phyloP scores from a whole-genome alignment of 2,113 vertebrate genomes.

The Rhinogobius similis region DNA sequence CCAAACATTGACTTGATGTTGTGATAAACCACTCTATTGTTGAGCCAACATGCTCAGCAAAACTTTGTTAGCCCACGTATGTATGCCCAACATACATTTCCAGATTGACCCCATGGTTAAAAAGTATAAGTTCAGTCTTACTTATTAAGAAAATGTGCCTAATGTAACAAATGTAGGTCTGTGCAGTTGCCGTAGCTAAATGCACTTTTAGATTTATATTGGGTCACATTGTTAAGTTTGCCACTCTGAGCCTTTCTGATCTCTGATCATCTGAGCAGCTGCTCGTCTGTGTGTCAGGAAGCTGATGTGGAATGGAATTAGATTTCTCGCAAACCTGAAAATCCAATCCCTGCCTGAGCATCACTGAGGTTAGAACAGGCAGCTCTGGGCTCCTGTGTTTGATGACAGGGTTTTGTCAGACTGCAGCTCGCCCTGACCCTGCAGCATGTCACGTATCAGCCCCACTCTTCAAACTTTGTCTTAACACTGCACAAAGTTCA shows the following conservation, averaged over 20 bases:
- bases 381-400: constrained; percentile 30
- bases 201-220: background rate
- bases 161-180: background rate
- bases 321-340: constrained; percentile 15
- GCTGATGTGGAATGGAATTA: constrained; percentile 21
- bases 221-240: constrained; percentile 8
- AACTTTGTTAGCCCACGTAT: no score
- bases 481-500: background rate
- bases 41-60: no score
- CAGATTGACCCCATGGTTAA: no score
- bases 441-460: constrained; percentile 3
- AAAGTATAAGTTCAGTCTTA: no score
- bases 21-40: no score
- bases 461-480: background rate
- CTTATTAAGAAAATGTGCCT: background rate
- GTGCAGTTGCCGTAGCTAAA: background rate
- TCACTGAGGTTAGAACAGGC: constrained; percentile 10
- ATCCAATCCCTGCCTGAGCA: constrained; percentile 15
- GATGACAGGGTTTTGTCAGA: constrained; percentile 14
- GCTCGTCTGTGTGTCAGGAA: background rate
- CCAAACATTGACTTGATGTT: no score
- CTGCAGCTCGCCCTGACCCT: constrained; percentile 24
- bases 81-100: no score
- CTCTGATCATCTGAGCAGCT: constrained; percentile 10
- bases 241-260: background rate